Evolutionary conservation across 2,113 vertebrate genomes (phyloP), one percentile per base, ranked within the genome.

Genomic region (Aspiorhynchus laticeps): DNA sequence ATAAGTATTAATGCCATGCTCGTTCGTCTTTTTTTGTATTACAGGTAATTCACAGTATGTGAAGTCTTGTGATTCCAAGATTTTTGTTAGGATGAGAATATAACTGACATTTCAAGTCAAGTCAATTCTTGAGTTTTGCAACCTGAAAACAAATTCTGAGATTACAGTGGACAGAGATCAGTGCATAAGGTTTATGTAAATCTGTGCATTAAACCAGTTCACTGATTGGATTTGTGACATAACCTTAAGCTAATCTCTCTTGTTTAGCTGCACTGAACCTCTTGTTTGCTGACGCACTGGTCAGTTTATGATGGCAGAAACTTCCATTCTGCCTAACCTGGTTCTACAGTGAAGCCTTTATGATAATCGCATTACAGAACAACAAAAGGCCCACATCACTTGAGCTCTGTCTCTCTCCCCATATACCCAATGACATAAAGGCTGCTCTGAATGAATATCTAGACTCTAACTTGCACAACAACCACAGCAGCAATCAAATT

Each of bases 381-480:
- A 87, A 69, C 74, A 87, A 71, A 84, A 83, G 67, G 15, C 65
- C 79, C 86, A 65, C 76, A 76, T 83, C 3, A 59, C 71, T 67
- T 67, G 12, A 67, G 63, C 24, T 87, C 38, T 76, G 6, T 73
- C 43, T 67, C 56, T 28, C 56, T 73, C 63, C 76, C 15, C n/a
- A 21, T 24, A 51, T 63, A 28, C 48, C 28, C 48, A 53, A 61
- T 5, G 5, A 53, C 21, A 56, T 74, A 56, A 74, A 15, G 21
- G 14, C 17, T 48, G 43, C 28, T 71, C 43, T 51, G 24, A 46
- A 11, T 41, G n/a, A 28, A 41, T 76, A 46, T 76, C 12, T 46
- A 46, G 7, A 38, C 36, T 73, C 10, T 73, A 2, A 11, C 21
- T 73, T 73, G 69, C 36, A 73, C 24, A 46, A 46, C 5, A 7